These are phyloP conservation scores for Rhinolophus ferrumequinum DNA, from an alignment of 2,113 vertebrate species.

Conservation along the genomic window DNA sequence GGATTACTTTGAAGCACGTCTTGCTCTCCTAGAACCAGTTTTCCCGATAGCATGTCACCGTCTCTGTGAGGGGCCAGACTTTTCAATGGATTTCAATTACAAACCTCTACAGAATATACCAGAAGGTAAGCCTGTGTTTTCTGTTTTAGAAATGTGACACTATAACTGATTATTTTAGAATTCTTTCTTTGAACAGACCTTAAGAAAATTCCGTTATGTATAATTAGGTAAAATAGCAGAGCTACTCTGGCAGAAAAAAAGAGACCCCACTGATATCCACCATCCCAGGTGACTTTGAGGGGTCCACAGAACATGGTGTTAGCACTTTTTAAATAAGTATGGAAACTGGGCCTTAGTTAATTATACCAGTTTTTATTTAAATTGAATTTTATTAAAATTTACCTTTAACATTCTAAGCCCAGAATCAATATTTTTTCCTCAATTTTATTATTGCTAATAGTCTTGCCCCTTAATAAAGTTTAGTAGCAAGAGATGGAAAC, in stretches of 20 bases:
- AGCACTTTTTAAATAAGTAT: neutral
- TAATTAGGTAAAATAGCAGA: neutral
- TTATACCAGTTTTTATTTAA: neutral
- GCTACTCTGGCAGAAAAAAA: neutral
- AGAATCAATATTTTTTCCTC: neutral
- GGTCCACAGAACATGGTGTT: neutral
- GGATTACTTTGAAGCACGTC: conserved; percentile 94
- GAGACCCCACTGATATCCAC: neutral
- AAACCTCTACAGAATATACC: conserved; percentile 89
- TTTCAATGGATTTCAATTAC: conserved; percentile 93
- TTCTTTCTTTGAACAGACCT: neutral
- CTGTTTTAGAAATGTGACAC: neutral
- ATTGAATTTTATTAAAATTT: neutral
- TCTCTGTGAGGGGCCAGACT: conserved; percentile 96
- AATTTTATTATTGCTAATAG: neutral
- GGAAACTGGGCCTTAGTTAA: neutral
- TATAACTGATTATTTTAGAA: neutral
- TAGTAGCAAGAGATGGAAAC: neutral
- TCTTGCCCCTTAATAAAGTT: neutral
- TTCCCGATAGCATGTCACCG: conserved; percentile 96
- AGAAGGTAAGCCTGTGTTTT: conserved; percentile 87
- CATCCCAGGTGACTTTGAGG: neutral
- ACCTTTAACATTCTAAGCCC: neutral
- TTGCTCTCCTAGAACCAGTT: conserved; percentile 92
- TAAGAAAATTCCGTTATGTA: neutral